These are phyloP conservation scores for Leguminivora glycinivorella DNA, from an alignment of 1,140 invertebrate species.

Conservation along the genomic window DNA sequence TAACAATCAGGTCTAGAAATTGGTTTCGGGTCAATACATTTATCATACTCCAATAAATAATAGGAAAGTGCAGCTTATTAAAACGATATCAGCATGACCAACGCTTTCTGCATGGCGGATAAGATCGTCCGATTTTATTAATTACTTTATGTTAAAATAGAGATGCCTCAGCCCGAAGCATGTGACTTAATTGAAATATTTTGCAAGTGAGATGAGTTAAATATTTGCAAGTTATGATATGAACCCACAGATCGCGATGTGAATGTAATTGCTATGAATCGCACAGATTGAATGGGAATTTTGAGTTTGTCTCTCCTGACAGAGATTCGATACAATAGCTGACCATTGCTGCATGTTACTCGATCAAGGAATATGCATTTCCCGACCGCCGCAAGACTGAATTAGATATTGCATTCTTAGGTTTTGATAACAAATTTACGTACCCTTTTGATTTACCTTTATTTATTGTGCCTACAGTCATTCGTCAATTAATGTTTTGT, in stretches of 20 bases:
- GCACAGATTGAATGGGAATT: conserved; percentile 49
- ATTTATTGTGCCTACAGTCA: conserved; percentile 34
- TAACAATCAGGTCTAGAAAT: background rate
- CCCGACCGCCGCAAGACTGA: conserved; percentile 47
- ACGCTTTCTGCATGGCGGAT: conserved; percentile 75
- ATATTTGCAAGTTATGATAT: conserved; percentile 37
- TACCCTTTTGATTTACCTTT: conserved; percentile 40
- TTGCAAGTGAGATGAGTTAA: conserved; percentile 48
- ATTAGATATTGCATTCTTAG: conserved; percentile 54
- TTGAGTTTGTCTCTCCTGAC: conserved; percentile 44
- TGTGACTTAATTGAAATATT: conserved; percentile 65
- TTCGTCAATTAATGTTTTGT: conserved; percentile 41
- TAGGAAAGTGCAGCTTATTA: conserved; percentile 60
- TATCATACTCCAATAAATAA: conserved; percentile 29
- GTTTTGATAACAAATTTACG: conserved; percentile 36
- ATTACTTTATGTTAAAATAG: conserved; percentile 69
- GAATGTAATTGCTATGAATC: conserved; percentile 52
- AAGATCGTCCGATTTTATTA: conserved; percentile 66
- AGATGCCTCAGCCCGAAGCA: conserved; percentile 74
- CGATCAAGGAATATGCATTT: conserved; percentile 57
- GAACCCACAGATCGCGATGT: conserved; percentile 40
- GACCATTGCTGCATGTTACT: conserved; percentile 69
- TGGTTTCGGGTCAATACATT: conserved; percentile 11
- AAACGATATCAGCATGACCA: conserved; percentile 72
- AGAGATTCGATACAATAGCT: conserved; percentile 51